These are phyloP conservation scores for Acanthaster planci DNA, from an alignment of 35 echinoderm and acorn worm species.

Conservation along the genomic window DNA sequence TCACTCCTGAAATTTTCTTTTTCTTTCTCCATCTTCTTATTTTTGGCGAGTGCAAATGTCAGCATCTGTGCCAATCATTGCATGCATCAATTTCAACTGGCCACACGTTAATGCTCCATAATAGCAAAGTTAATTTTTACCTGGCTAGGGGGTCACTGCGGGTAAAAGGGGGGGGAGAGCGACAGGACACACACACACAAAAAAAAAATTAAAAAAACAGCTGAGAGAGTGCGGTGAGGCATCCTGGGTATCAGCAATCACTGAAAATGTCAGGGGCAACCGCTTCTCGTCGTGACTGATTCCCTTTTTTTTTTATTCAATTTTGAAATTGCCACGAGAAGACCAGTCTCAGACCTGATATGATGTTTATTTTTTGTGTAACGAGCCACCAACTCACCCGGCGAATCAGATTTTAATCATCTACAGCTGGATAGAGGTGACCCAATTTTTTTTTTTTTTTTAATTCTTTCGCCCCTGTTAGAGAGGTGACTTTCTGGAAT, in stretches of 20 bases:
- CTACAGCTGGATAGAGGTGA: not conserved
- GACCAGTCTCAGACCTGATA: not conserved
- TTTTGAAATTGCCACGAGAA: not conserved
- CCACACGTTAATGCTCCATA: constrained; percentile 4
- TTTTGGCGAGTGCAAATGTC: constrained; percentile 6
- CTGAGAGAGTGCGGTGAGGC: not conserved
- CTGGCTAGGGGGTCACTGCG: not conserved
- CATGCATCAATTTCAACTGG: constrained; percentile 4
- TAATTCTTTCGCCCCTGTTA: no score
- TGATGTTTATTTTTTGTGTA: constrained; percentile 5
- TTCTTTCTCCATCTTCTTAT: no score
- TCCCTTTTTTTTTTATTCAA: not conserved
- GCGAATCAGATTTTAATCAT: constrained; percentile 8
- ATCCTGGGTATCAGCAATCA: not conserved
- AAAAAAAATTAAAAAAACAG: no score
- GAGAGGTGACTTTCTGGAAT: no score
- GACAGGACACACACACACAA: no score
- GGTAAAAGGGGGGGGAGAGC: no score
- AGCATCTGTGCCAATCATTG: not conserved
- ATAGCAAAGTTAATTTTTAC: constrained; percentile 14
- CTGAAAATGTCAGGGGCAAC: constrained; percentile 10
- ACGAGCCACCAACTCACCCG: not conserved
- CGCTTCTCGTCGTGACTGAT: not conserved
- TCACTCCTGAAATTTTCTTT: not conserved
- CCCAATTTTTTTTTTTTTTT: not conserved